Base-by-base conservation (phyloP, 2,888 invertebrate species). In the Tetragonisca angustula region DNA sequence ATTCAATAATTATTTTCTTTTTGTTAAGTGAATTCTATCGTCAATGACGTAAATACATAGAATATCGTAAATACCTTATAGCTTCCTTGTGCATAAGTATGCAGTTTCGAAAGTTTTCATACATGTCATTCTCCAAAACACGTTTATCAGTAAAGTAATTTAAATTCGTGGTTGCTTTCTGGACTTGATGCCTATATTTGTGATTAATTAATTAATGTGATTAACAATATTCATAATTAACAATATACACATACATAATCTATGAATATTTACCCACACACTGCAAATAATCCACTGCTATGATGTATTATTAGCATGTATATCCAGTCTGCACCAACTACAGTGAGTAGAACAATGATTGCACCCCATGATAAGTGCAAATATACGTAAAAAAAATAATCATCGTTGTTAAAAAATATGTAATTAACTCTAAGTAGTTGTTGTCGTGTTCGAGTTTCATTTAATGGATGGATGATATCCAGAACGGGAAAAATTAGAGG, bases 271-370 rank as follows among this genome's bases (percentile, higher is more conserved):
- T 71, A 81, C 83, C 81, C 76, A 36, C 83, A 80, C 15, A 72
- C 54, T 0, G 80, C 75, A 17, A 83, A 84, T 52, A 87, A 19
- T 49, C 77, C 87, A 5, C 87, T 73, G 36, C 17, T 59, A 50
- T 87, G 81, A 9, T 84, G 78, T 32, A 76, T 68, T 11, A 87
- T 43, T 2, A 74, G 15, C 36, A 87, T 73, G 21, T 84, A 84
- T 11, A 84, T 36, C 4, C 67, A 84, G n/a, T 87, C 87, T 4
- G 73, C 27, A 19, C 71, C 43, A 11, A 76, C 11, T 43, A 43
- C 43, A 43, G 43, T 9, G 43, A 43, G 0, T 43, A 43, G 1
- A 43, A 43, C 43, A 9, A 43, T 11, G 4, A 56, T 0, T 0
- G 76, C 52, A 27, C 17, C 15, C 13, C 62, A 27, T 13, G 43